Evolutionary conservation across 2,797 vertebrate species (phyloP), one percentile per base, ranked within the genome.

Genomic region (Sparidentex hasta): DNA sequence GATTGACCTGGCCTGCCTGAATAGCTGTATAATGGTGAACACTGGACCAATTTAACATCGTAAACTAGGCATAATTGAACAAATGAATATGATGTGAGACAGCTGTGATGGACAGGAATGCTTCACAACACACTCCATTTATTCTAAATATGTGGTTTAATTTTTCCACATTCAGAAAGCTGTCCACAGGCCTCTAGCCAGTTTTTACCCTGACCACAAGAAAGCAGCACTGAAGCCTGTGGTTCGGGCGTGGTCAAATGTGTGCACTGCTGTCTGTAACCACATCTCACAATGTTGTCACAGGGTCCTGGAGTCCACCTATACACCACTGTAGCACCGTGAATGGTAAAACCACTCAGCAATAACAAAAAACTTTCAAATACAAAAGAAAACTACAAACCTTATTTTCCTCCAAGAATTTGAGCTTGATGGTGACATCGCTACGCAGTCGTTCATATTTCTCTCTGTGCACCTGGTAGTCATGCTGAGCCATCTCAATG

Each of bases 371-470:
- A 11, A 12, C 58, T 74, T 55, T 57, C 25, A 5, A 29, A 52
- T 1, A 8, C 54, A 29, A 47, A 21, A 21, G 7, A 41, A n/a
- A 51, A 52, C 18, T 1, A 62, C 81, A 61, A 76, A 95, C 98
- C 97, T 99, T 99, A 91, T 99, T 99, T 92, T 99, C 98, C 83
- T 99, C 98, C 92, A 99, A 89, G 90, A 99, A 99, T 89, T 98
- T 99, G 65, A 99, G 97, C 92, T 99, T 99, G 94, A 99, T 97
- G 78, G 97, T 97, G 90, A 99, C 98, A 0, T 99, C 98, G 0
- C 97, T 98, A 2, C 97, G 96, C 65, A 99, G 95, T 77, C 97
- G 95, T 88, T 99, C 98, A 0, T 99, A 99, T 91, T 99, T 99
- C 88, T 96, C 96, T 90, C 96, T 96, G 90, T 99, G 97, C 78